Evolutionary conservation across 2,888 invertebrate species (phyloP).

Genomic region (Melangyna quadrimaculata): DNA sequence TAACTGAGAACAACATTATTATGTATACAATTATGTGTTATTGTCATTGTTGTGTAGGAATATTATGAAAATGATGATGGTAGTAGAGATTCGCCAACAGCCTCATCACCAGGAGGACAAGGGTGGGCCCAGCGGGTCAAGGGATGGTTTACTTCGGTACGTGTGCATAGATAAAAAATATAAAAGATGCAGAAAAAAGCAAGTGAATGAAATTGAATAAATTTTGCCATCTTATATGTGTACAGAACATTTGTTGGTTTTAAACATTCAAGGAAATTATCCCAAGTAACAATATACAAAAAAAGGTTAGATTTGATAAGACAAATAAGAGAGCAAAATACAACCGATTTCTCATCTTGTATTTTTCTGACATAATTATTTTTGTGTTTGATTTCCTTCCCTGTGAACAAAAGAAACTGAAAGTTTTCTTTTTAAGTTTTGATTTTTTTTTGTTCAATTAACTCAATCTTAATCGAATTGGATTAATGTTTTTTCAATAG

Average conservation of each 20-base stretch:
- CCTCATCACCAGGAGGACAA: slow-evolving; percentile 82
- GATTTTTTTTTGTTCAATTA: slow-evolving; percentile 44
- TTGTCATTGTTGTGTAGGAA: slow-evolving; percentile 77
- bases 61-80: slow-evolving; percentile 81
- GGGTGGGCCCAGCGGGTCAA: slow-evolving; percentile 88
- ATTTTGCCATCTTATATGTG: slow-evolving; percentile 59
- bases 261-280: slow-evolving; percentile 7
- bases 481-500: slow-evolving; percentile 38
- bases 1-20: slow-evolving; percentile 51
- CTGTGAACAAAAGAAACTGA: slow-evolving; percentile 52
- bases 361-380: slow-evolving; percentile 70
- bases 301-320: background rate
- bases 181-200: slow-evolving; percentile 60
- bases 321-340: slow-evolving; percentile 79
- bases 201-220: slow-evolving; percentile 56
- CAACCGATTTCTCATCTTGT: slow-evolving; percentile 66
- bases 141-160: slow-evolving; percentile 88
- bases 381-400: slow-evolving; percentile 74
- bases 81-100: slow-evolving; percentile 80
- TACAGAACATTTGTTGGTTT: slow-evolving; percentile 23
- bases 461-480: slow-evolving; percentile 69
- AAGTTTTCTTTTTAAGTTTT: slow-evolving; percentile 45
- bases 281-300: background rate
- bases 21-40: slow-evolving; percentile 64
- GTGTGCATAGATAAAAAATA: slow-evolving; percentile 79